A percentile compares a stretch with the other conserved stretches of the same genome.
Evolutionary conservation across 2,113 vertebrate genomes (phyloP).

Genomic region (Chaenogobius annularis): DNA sequence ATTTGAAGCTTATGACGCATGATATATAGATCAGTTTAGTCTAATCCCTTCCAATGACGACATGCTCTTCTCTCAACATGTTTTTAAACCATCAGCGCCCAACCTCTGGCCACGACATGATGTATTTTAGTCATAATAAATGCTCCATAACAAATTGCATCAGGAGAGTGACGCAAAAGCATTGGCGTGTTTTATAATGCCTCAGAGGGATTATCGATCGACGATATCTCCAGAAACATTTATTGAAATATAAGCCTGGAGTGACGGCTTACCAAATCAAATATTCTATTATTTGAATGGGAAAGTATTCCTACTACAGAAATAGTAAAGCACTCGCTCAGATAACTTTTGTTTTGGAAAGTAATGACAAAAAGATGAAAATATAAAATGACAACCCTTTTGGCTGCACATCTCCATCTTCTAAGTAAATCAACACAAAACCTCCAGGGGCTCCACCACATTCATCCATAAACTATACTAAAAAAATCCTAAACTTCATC

Average conservation of each 20-base stretch:
- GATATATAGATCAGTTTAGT: conserved; percentile 15
- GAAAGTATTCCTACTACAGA: background rate
- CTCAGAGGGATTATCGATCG: conserved; percentile 20
- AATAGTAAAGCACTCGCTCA: conserved; percentile 13
- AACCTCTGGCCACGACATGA: background rate
- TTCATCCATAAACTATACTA: background rate
- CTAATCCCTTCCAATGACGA: conserved; percentile 18
- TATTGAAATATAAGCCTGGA: conserved; percentile 29
- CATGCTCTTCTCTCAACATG: background rate
- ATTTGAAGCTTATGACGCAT: conserved; percentile 7
- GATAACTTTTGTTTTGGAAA: conserved; percentile 7
- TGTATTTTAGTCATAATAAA: conserved; percentile 15
- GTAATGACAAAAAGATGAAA: background rate
- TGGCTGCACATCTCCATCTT: background rate
- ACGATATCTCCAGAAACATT: background rate
- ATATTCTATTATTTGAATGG: conserved; percentile 23
- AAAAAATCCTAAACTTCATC: background rate
- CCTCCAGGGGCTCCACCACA: background rate
- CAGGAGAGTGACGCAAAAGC: conserved; percentile 20
- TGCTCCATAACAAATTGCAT: conserved; percentile 11
- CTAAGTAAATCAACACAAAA: background rate
- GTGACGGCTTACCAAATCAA: conserved; percentile 5
- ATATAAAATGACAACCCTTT: background rate
- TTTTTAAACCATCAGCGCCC: background rate
- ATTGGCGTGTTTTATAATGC: conserved; percentile 18